A percentile compares a stretch with the other conserved stretches of the same genome.
Evolutionary conservation across 1,140 invertebrate species (phyloP).

Genomic region (Pristionchus pacificus): DNA sequence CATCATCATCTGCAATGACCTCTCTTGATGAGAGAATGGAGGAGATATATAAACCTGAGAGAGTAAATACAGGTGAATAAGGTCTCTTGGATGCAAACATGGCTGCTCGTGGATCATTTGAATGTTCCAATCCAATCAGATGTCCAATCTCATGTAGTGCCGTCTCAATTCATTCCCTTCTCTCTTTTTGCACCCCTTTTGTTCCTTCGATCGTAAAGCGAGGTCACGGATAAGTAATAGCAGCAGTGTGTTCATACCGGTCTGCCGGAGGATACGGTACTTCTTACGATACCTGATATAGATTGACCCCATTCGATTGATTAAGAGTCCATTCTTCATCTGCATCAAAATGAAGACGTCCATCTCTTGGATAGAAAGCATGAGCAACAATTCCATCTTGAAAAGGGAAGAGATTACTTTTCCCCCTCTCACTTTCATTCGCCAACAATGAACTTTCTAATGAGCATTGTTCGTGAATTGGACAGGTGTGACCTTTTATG

Average conservation of each 20-base stretch:
- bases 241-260: too few relatives aligned
- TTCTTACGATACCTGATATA: slow-evolving; percentile 51
- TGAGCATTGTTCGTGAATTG: slow-evolving; percentile 5
- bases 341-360: slow-evolving; percentile 54
- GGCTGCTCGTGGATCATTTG: slow-evolving; percentile 45
- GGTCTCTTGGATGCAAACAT: slow-evolving; percentile 46
- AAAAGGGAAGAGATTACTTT: slow-evolving; percentile 19
- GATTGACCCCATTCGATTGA: slow-evolving; percentile 43
- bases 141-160: slow-evolving; percentile 55
- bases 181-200: too few relatives aligned
- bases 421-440: not conserved
- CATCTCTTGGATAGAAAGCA: slow-evolving; percentile 54
- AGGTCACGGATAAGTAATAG: not conserved
- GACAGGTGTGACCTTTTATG: not conserved
- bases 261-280: too few relatives aligned
- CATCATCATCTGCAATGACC: not conserved
- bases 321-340: slow-evolving; percentile 56
- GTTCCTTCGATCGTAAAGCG: slow-evolving; percentile 2
- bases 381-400: slow-evolving; percentile 53
- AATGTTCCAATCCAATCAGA: slow-evolving; percentile 54
- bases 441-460: slow-evolving; percentile 19
- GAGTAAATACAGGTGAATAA: slow-evolving; percentile 40
- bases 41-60: slow-evolving; percentile 15
- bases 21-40: not conserved
- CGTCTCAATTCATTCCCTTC: slow-evolving; percentile 41